Percentiles rank a stretch among this genome's conserved stretches.
Conservation (phyloP, 1,140 invertebrate species). For the Heterodera carotae region DNA sequence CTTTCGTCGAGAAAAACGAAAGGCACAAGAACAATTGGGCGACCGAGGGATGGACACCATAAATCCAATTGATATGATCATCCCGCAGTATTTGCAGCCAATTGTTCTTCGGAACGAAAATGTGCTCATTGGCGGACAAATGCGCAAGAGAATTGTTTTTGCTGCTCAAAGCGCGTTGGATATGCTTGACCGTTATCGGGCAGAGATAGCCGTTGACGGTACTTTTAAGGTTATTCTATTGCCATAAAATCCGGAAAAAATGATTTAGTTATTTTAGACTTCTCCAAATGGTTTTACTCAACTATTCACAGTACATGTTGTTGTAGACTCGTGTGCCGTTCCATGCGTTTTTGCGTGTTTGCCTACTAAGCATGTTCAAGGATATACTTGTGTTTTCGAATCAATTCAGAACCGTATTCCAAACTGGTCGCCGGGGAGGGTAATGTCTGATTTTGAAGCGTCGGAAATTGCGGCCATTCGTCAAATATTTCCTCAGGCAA, state of each 20-base stretch:
- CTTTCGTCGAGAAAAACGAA: not conserved
- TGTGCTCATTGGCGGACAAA: not conserved
- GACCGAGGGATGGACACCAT: constrained; percentile 19
- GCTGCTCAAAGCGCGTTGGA: not conserved
- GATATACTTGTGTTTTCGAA: constrained; percentile 13
- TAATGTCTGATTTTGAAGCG: constrained; percentile 23
- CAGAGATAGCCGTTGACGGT: constrained; percentile 1
- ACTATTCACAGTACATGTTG: constrained; percentile 4
- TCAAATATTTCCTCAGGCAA: constrained; percentile 7
- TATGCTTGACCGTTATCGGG: not conserved
- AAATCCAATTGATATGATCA: constrained; percentile 8
- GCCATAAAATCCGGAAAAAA: not conserved
- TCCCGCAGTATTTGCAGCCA: constrained; percentile 4
- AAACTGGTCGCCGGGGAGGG: constrained; percentile 9
- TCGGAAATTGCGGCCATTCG: not conserved
- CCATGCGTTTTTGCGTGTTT: constrained; percentile 18
- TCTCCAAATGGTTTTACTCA: not conserved
- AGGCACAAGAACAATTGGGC: constrained; percentile 8
- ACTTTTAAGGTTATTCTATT: constrained; percentile 15
- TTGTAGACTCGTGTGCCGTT: not conserved
- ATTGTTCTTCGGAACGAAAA: not conserved
- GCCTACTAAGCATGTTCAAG: constrained; percentile 6
- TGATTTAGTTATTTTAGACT: constrained; percentile 1
- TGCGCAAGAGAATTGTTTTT: constrained; percentile 18
- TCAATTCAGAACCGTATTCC: not conserved